These are phyloP conservation scores for Tupaia tana DNA, from an alignment of 2,113 vertebrate genomes.

Conservation along the genomic window DNA sequence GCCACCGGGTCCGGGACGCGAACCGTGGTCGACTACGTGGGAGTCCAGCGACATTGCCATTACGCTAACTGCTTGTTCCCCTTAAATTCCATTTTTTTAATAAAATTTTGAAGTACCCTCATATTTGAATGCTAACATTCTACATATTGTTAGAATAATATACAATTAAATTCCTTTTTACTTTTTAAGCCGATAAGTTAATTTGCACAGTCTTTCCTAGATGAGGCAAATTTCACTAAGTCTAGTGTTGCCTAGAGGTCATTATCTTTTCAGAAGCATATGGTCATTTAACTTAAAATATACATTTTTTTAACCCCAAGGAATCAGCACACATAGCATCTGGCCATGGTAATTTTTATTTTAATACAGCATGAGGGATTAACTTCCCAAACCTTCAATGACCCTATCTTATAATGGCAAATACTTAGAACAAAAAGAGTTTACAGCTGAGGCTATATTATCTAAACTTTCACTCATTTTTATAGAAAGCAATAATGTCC, in stretches of 20 bases:
- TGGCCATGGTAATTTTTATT: neutral
- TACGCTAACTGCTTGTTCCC: no score
- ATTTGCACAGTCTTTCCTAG: neutral
- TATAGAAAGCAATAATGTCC: neutral
- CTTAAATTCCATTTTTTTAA: no score
- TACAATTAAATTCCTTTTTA: neutral
- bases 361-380: neutral
- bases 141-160: neutral
- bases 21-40: no score
- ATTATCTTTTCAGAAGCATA: neutral
- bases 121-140: neutral
- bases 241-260: neutral
- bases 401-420: neutral
- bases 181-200: neutral
- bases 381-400: neutral
- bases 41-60: no score
- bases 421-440: neutral
- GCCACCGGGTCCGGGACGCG: no score
- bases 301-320: neutral
- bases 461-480: constrained; percentile 29
- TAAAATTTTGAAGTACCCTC: no score
- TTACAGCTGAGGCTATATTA: neutral
- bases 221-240: neutral
- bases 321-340: neutral
- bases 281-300: neutral